These are phyloP conservation scores for Atrichornis clamosus DNA, from an alignment of 2,113 vertebrate genomes.

Conservation along the genomic window DNA sequence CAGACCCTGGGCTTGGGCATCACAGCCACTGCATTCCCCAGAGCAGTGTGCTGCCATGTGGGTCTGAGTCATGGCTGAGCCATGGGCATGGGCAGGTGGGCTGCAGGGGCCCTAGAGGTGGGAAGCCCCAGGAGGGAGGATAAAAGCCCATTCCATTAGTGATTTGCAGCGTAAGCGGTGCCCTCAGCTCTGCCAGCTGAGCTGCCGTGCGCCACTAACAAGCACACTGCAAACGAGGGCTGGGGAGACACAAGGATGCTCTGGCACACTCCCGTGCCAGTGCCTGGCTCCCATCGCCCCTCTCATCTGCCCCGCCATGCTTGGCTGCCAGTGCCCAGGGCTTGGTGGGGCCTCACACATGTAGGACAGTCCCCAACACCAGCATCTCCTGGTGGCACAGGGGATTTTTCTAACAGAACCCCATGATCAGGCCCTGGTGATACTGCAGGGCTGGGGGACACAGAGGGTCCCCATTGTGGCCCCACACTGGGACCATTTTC, in stretches of 20 bases:
- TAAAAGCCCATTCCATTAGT: neutral
- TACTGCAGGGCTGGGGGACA: neutral
- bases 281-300: neutral
- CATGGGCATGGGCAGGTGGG: neutral
- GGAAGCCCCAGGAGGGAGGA: neutral
- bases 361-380: neutral
- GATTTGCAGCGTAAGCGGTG: neutral
- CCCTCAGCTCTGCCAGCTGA: neutral
- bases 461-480: fast-evolving
- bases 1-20: neutral
- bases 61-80: neutral
- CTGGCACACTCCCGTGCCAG: fast-evolving
- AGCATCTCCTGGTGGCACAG: neutral
- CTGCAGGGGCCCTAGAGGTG: neutral
- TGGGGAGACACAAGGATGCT: neutral
- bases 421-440: neutral
- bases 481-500: neutral
- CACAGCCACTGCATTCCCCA: fast-evolving
- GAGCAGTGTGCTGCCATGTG: fast-evolving
- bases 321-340: fast-evolving
- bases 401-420: neutral
- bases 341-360: neutral
- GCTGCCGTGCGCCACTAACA: neutral
- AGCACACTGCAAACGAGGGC: neutral
- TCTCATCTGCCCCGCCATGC: fast-evolving